These are phyloP conservation scores for Hydroisotoma schaefferi DNA, from an alignment of 2,888 invertebrate species.

Conservation along the genomic window DNA sequence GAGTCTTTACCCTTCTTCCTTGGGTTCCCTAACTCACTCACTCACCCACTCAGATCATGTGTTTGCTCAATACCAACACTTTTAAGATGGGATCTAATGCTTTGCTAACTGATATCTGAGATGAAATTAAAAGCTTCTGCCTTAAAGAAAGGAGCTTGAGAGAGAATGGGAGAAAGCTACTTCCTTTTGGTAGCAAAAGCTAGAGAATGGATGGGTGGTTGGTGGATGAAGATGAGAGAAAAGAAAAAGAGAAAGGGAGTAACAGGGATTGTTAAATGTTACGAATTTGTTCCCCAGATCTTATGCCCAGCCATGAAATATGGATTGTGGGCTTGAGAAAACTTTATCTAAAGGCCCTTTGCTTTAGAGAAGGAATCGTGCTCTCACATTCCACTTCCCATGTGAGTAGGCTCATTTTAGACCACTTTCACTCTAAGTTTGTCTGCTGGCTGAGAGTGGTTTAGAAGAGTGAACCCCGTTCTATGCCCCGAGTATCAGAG, in stretches of 20 bases:
- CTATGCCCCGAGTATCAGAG: neutral
- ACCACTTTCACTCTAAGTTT: neutral
- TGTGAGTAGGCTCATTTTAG: too few species aligned
- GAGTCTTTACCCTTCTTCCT: too few species aligned
- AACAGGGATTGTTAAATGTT: neutral
- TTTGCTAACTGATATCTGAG: constrained; percentile 48
- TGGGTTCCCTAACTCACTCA: too few species aligned
- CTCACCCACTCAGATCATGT: constrained; percentile 17
- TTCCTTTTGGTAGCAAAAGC: too few species aligned
- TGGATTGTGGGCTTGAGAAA: constrained; percentile 1
- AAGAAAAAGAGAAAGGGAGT: too few species aligned
- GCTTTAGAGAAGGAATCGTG: neutral
- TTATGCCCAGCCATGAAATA: constrained; percentile 6
- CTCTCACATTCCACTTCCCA: constrained; percentile 9
- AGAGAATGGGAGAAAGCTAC: neutral
- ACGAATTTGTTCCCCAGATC: neutral
- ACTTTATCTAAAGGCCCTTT: neutral
- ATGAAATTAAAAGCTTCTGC: constrained; percentile 47
- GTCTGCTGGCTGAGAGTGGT: neutral
- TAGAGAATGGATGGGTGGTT: too few species aligned
- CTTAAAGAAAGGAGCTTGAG: neutral
- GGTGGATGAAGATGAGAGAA: too few species aligned
- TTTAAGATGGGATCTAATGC: constrained; percentile 48
- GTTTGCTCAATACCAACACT: constrained; percentile 48
- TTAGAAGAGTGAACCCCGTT: neutral